Percentiles rank a stretch among this genome's conserved stretches.
phyloP scores from a whole-genome alignment of 2,113 vertebrate genomes.

The Crotalus helleri region DNA sequence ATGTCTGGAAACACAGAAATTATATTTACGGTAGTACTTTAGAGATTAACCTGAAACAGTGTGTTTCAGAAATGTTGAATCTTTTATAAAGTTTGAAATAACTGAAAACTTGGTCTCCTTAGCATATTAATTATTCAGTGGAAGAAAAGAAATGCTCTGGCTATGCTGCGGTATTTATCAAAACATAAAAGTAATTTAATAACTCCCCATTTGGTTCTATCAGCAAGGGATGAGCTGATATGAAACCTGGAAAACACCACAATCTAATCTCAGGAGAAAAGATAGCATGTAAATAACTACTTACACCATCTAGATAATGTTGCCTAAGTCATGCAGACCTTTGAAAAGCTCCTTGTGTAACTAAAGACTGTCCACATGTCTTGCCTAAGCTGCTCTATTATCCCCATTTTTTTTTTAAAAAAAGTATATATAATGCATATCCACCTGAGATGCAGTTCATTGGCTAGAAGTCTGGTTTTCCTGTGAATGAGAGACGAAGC shows the following conservation, averaged over 20 bases:
- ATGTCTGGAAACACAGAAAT: neutral
- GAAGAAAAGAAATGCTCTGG: fast-evolving
- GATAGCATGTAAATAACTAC: neutral
- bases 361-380: neutral
- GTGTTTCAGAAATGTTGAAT: conserved; percentile 1
- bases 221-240: neutral
- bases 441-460: conserved; percentile 71
- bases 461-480: conserved; percentile 47
- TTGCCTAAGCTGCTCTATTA: neutral
- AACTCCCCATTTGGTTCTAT: neutral
- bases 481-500: neutral
- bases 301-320: neutral
- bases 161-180: neutral
- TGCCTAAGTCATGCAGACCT: neutral
- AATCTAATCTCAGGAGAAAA: fast-evolving
- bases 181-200: neutral
- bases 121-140: neutral
- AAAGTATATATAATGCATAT: conserved; percentile 19
- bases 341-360: neutral
- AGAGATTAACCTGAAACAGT: neutral
- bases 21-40: neutral
- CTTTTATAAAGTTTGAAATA: neutral
- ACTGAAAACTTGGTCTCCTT: neutral
- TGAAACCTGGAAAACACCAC: fast-evolving
- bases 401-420: neutral